These are phyloP conservation scores for Orestias chungarensis DNA, from an alignment of 2,797 vertebrate species.

Conservation along the genomic window DNA sequence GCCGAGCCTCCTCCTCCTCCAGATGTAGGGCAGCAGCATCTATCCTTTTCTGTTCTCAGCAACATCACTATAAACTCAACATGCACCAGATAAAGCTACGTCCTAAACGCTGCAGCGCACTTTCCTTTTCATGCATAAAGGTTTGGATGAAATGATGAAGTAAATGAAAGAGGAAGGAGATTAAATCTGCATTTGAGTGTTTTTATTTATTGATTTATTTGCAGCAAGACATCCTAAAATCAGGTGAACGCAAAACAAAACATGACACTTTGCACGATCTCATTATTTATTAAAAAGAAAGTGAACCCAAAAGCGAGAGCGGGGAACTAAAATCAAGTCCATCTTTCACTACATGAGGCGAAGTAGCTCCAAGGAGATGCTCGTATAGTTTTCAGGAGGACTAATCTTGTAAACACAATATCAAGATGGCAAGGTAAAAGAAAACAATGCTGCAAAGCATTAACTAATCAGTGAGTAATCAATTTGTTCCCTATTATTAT, in stretches of 20 bases:
- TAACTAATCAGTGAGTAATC: no score
- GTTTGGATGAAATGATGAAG: not conserved
- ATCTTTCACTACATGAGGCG: not conserved
- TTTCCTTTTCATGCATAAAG: constrained; percentile 4
- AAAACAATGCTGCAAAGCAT: not conserved
- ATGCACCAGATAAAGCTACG: not conserved
- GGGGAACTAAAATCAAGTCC: not conserved
- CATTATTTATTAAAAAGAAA: constrained; percentile 2
- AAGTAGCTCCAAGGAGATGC: not conserved
- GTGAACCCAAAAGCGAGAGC: not conserved
- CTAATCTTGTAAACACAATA: not conserved
- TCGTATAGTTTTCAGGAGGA: not conserved
- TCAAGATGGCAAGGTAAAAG: not conserved
- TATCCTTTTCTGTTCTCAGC: constrained; percentile 18
- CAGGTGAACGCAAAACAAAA: not conserved
- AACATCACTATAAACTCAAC: constrained; percentile 12
- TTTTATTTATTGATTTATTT: no score
- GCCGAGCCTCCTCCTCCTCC: constrained; percentile 54
- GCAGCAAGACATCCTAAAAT: not conserved
- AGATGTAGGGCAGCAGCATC: constrained; percentile 62
- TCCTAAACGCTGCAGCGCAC: not conserved
- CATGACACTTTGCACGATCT: not conserved
- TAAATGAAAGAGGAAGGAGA: not conserved
- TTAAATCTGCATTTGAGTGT: not conserved
- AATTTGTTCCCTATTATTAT: no score